Percentiles rank a stretch among this genome's conserved stretches.
Conservation (phyloP, 2,888 invertebrate genomes). For the Thysanoteuthis rhombus region DNA sequence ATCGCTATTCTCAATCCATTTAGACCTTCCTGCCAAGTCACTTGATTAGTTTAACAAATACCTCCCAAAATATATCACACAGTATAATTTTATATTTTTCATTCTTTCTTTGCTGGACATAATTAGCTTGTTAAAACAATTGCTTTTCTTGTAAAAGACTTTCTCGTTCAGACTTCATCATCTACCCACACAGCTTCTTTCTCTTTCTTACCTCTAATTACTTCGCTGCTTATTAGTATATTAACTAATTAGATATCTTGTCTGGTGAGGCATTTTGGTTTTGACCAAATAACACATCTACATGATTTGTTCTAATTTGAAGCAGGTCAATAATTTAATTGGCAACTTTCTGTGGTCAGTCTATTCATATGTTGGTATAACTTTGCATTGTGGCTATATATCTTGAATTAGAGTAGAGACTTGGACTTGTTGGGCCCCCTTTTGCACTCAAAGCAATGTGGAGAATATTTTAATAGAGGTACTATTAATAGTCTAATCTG, state of each 20-base stretch:
- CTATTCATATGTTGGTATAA: too few relatives aligned
- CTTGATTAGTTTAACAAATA: not conserved
- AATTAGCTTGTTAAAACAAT: not conserved
- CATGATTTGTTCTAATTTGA: not conserved
- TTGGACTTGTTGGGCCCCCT: too few relatives aligned
- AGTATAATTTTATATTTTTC: not conserved
- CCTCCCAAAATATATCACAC: not conserved
- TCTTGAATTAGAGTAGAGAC: too few relatives aligned
- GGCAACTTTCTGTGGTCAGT: not conserved
- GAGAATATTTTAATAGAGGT: too few relatives aligned
- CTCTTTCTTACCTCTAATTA: not conserved
- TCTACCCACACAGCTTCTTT: not conserved
- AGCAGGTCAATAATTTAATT: not conserved
- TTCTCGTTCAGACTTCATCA: not conserved
- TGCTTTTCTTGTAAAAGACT: too few relatives aligned
- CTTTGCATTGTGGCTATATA: too few relatives aligned
- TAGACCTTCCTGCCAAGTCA: too few relatives aligned
- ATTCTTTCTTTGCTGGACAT: not conserved
- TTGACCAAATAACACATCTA: not conserved
- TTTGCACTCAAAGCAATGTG: too few relatives aligned
- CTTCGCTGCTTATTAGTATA: not conserved
- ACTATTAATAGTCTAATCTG: too few relatives aligned
- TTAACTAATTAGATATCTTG: not conserved
- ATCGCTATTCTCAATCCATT: too few relatives aligned
- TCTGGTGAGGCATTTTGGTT: not conserved